A percentile compares a stretch with the other conserved stretches of the same genome.
Evolutionary conservation across 1,140 invertebrate species (phyloP).

Genomic region (Antheraea pernyi): DNA sequence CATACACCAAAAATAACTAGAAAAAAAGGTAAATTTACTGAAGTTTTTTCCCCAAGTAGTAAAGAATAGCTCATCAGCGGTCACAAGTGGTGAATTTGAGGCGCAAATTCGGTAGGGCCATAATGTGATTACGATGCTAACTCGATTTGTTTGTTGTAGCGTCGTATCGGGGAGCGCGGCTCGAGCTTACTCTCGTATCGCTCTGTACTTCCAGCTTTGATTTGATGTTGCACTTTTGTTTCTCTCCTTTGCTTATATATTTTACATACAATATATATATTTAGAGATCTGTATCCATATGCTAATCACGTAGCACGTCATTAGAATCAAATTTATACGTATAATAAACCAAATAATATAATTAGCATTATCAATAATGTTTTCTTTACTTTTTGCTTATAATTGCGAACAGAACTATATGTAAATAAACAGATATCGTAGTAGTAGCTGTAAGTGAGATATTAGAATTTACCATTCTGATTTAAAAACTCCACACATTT

Average conservation of each 20-base stretch:
- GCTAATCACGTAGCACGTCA: too few species aligned
- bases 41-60: slow-evolving; percentile 28
- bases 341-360: too few species aligned
- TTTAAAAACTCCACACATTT: too few species aligned
- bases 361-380: too few species aligned
- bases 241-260: not conserved
- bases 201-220: not conserved
- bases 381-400: too few species aligned
- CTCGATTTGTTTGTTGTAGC: slow-evolving; percentile 32
- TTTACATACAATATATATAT: not conserved
- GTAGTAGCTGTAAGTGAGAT: too few species aligned
- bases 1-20: not conserved
- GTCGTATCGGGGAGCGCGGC: not conserved
- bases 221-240: not conserved
- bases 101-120: slow-evolving; percentile 26
- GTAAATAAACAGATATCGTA: too few species aligned
- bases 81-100: slow-evolving; percentile 46
- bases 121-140: slow-evolving; percentile 30
- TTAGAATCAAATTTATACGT: too few species aligned
- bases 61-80: slow-evolving; percentile 61
- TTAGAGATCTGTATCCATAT: not conserved
- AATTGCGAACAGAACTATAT: too few species aligned
- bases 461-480: too few species aligned
- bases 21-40: slow-evolving; percentile 4
- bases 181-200: not conserved